Evolutionary conservation across 2,888 invertebrate species (phyloP).

Genomic region (Willowsia nigromaculata): DNA sequence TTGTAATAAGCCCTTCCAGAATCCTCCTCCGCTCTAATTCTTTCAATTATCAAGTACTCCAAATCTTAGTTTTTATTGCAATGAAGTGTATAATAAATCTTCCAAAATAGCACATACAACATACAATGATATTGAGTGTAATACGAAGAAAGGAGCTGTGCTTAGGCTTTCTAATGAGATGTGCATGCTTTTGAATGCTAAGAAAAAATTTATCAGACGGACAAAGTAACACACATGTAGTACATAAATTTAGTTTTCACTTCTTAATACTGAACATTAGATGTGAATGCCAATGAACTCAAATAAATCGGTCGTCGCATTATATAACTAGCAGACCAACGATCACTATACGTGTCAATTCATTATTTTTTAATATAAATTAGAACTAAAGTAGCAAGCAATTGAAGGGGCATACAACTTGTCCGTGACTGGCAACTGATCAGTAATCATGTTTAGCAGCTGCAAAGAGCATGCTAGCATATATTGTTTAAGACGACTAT

Average conservation of each 20-base stretch:
- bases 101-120: no score
- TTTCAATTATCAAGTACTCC: background rate
- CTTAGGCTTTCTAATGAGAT: no score
- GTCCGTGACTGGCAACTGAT: background rate
- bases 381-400: background rate
- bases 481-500: no score
- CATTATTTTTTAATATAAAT: background rate
- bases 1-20: background rate
- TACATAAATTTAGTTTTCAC: no score
- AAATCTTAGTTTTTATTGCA: no score
- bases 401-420: background rate
- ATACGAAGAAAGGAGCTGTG: no score
- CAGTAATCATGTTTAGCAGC: background rate
- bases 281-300: conserved; percentile 27
- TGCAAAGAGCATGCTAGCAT: background rate
- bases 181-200: no score
- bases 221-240: no score
- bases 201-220: no score
- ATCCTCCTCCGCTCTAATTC: background rate
- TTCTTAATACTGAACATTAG: background rate
- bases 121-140: no score
- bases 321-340: background rate
- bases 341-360: background rate
- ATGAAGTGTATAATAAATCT: no score
- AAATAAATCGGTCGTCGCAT: background rate